Percentiles rank a stretch among this genome's conserved stretches.
Evolutionary conservation across 2,113 vertebrate species (phyloP).

Genomic region (Neodon shergylaensis): DNA sequence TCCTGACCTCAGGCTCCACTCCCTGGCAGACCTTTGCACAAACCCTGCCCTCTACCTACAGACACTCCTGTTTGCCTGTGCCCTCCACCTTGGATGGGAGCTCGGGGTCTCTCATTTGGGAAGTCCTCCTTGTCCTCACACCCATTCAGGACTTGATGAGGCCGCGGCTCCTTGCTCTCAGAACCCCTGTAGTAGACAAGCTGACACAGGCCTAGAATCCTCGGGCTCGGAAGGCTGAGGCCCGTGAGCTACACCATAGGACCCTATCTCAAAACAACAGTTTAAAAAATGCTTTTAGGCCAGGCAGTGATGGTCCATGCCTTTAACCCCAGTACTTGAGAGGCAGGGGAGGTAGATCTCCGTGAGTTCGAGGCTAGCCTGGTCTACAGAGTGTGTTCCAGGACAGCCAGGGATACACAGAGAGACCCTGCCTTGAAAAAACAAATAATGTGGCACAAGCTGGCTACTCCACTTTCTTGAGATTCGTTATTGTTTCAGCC

Average conservation of each 20-base stretch:
- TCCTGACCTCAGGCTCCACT: background rate
- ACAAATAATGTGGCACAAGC: conserved; percentile 83
- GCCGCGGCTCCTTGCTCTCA: background rate
- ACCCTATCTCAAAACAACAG: background rate
- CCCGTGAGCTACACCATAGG: background rate
- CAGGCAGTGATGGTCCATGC: background rate
- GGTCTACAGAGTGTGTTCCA: background rate
- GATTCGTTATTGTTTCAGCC: conserved; percentile 92
- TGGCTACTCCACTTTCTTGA: conserved; percentile 89
- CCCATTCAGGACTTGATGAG: background rate
- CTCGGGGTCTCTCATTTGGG: conserved; percentile 15
- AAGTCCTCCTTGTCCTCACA: background rate
- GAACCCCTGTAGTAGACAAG: background rate
- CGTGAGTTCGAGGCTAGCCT: background rate
- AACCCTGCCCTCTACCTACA: background rate
- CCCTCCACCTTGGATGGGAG: background rate
- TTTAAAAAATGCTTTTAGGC: background rate
- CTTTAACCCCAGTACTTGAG: background rate
- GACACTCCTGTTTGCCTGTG: background rate
- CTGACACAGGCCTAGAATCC: background rate
- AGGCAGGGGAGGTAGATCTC: background rate
- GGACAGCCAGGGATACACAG: background rate
- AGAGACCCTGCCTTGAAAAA: background rate
- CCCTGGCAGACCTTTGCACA: background rate
- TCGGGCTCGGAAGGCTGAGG: background rate